These are phyloP conservation scores for Aplodontia rufa DNA, from an alignment of 2,113 vertebrate species.

Conservation along the genomic window DNA sequence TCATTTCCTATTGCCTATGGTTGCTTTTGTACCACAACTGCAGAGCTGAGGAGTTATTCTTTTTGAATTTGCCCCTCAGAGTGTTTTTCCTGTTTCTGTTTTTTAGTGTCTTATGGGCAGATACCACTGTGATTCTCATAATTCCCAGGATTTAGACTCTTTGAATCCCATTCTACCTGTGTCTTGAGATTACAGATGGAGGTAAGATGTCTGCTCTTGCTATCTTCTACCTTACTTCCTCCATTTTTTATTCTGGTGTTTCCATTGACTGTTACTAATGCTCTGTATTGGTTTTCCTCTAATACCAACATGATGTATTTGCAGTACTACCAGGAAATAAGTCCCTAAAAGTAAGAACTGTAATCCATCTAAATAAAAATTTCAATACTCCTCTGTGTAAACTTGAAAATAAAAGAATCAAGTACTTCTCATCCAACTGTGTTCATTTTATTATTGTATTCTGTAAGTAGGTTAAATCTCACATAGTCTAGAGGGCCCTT, in stretches of 20 bases:
- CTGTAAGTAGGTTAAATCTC: neutral
- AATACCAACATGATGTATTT: neutral
- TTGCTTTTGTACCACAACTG: neutral
- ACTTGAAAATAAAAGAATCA: neutral
- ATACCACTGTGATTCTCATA: neutral
- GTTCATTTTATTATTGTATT: neutral
- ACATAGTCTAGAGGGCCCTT: neutral
- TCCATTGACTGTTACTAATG: neutral
- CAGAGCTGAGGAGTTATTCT: neutral
- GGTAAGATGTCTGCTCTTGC: neutral
- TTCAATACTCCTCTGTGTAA: neutral
- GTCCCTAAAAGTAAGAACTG: neutral
- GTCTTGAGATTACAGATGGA: neutral
- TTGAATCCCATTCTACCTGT: neutral
- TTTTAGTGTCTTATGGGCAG: neutral
- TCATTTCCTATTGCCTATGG: too few relatives aligned
- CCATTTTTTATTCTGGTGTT: neutral
- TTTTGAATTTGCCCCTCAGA: neutral
- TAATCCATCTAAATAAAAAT: neutral
- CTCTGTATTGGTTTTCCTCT: neutral
- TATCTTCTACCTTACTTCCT: neutral
- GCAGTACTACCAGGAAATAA: neutral
- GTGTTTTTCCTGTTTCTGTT: neutral
- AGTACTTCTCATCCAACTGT: neutral
- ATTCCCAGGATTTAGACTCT: neutral